These are phyloP conservation scores for Alloscopus bannaensis DNA, from an alignment of 2,888 invertebrate species.

Conservation along the genomic window DNA sequence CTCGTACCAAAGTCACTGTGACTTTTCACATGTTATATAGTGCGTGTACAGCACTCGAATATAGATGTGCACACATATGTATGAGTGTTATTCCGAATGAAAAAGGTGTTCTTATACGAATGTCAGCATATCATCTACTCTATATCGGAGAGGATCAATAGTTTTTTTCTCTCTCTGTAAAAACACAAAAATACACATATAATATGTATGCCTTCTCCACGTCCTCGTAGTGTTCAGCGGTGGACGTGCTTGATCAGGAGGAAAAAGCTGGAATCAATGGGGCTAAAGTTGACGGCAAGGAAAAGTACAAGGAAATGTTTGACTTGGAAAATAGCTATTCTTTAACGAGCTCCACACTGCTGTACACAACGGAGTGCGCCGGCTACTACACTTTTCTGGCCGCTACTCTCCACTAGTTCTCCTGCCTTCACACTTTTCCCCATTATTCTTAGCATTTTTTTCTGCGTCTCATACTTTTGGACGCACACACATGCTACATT, in stretches of 20 bases:
- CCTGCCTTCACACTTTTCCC: background rate
- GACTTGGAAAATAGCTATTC: conserved; percentile 15
- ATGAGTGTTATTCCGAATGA: too few species aligned
- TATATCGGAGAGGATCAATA: conserved; percentile 47
- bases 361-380: too few species aligned
- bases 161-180: conserved; percentile 18
- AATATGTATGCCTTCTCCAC: background rate
- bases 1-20: too few species aligned
- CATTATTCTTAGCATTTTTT: background rate
- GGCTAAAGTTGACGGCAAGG: conserved; percentile 44
- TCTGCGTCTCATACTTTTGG: background rate
- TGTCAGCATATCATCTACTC: too few species aligned
- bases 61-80: too few species aligned
- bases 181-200: background rate
- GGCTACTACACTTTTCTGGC: too few species aligned
- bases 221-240: too few species aligned
- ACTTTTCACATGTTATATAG: too few species aligned
- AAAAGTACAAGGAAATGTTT: conserved; percentile 39
- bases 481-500: background rate
- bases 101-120: too few species aligned
- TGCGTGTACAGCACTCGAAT: too few species aligned
- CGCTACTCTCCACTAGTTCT: conserved; percentile 1
- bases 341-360: background rate
- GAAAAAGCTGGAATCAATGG: conserved; percentile 49
- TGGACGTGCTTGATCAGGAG: background rate